These are phyloP conservation scores for Hipparchia sbordonii DNA, from an alignment of 2,888 invertebrate genomes.

Conservation along the genomic window DNA sequence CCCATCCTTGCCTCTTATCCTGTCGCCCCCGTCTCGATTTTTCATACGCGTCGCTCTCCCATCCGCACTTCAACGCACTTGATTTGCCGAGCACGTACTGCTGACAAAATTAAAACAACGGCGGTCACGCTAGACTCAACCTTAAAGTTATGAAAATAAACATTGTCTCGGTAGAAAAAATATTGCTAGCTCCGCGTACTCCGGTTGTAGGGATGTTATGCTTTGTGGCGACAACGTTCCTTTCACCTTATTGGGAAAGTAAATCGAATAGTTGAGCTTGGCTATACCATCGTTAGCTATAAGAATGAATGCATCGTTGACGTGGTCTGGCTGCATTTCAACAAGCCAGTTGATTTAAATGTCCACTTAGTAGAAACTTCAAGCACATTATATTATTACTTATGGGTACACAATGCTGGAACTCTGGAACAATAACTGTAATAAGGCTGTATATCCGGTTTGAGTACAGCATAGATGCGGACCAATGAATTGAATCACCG, in stretches of 20 bases:
- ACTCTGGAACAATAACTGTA: slow-evolving; percentile 19
- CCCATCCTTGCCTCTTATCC: slow-evolving; percentile 65
- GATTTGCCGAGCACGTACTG: slow-evolving; percentile 78
- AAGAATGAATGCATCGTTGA: slow-evolving; percentile 51
- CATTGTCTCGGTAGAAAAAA: slow-evolving; percentile 29
- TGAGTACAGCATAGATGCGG: slow-evolving; percentile 8
- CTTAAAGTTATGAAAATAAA: slow-evolving; percentile 52
- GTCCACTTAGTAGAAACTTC: slow-evolving; percentile 46
- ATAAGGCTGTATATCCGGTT: slow-evolving; percentile 25
- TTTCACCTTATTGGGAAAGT: slow-evolving; percentile 65
- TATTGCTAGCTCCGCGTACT: slow-evolving; percentile 36
- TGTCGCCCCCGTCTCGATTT: slow-evolving; percentile 78
- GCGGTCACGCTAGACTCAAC: slow-evolving; percentile 52
- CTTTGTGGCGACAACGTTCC: slow-evolving; percentile 67
- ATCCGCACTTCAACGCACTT: slow-evolving; percentile 78
- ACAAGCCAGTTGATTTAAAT: slow-evolving; percentile 58
- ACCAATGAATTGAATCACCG: slow-evolving; percentile 19
- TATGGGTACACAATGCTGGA: slow-evolving; percentile 13
- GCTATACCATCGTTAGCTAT: slow-evolving; percentile 63
- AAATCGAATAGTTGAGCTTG: slow-evolving; percentile 63
- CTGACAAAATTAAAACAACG: slow-evolving; percentile 43
- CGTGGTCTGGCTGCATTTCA: slow-evolving; percentile 54
- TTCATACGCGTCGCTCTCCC: slow-evolving; percentile 73
- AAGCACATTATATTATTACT: slow-evolving; percentile 20
- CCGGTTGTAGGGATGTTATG: slow-evolving; percentile 62